These are phyloP conservation scores for Gallinago nigripennis DNA, from an alignment of 2,797 vertebrate species.

Conservation along the genomic window DNA sequence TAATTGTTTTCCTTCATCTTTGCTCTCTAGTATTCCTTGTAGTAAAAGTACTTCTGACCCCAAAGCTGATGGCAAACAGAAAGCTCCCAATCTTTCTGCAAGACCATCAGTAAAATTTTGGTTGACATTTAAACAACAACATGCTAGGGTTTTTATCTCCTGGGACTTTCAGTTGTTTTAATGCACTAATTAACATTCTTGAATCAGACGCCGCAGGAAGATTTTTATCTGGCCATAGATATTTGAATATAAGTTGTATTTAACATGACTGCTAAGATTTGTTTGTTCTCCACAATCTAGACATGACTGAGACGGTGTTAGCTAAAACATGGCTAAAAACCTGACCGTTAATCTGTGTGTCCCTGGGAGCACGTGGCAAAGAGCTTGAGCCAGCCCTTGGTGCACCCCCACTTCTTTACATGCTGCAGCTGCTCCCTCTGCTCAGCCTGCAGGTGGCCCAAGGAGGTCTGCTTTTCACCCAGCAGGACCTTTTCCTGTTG, in stretches of 20 bases:
- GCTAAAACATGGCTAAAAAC: background rate
- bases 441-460: background rate
- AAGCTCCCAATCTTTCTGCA: background rate
- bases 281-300: background rate
- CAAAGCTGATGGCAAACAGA: background rate
- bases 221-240: background rate
- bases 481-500: background rate
- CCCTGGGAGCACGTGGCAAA: background rate
- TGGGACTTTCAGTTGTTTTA: background rate
- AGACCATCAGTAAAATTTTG: background rate
- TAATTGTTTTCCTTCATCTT: background rate
- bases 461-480: background rate
- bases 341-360: background rate
- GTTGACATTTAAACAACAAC: constrained; percentile 16
- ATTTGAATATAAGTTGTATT: background rate
- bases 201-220: background rate
- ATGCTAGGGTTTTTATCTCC: background rate
- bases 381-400: background rate
- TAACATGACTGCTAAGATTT: background rate
- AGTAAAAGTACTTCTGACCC: background rate
- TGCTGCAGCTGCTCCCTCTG: background rate
- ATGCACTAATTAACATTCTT: background rate
- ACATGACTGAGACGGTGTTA: background rate
- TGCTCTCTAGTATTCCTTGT: background rate
- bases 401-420: background rate